Base-by-base conservation (phyloP, 2,113 vertebrate genomes). In the Lasiurus borealis region DNA sequence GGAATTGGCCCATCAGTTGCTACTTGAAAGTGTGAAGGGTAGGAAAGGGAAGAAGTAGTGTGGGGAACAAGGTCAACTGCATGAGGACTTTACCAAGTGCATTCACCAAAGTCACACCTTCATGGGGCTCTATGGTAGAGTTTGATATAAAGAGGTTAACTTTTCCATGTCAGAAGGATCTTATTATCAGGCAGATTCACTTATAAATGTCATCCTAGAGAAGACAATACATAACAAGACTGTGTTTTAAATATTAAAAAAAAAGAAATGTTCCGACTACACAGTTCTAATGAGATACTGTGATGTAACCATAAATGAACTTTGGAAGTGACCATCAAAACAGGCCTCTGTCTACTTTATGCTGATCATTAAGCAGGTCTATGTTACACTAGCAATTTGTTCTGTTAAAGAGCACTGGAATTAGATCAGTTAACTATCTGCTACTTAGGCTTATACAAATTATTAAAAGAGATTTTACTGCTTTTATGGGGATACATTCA, bases 391-490 rank as follows among this genome's bases (percentile, higher is more conserved):
- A 46, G 87, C 95, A 88, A 93, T 80, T 77, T 94, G 25, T 0
- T 96, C 76, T 92, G 85, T 57, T 97, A 95, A 98, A 96, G 54
- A 69, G 15, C 36, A 73, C 25, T 83, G 71, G 66, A 94, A 95
- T 86, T 86, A 34, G 66, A 86, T 5, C 77, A 93, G 50, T 81
- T 95, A 97, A 96, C 52, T 95, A 72, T 50, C 34, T 82, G 62
- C 50, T 68, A 97, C 2, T 68, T 96, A 94, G 59, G 13, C 78
- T 9, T 93, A 69, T 18, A 73, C 75, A 93, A 64, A 92, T 97
- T 90, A 98, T 91, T 94, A 23, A 95, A 95, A 94, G 15, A 29
- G 23, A 85, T 97, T 97, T 96, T 96, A 96, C 80, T 93, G 66
- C 83, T 78, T 13, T 0, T 13, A 50, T 75, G 88, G 77, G 81